Evolutionary conservation across 2,888 invertebrate genomes (phyloP).

Genomic region (Pristionchus fissidentatus): DNA sequence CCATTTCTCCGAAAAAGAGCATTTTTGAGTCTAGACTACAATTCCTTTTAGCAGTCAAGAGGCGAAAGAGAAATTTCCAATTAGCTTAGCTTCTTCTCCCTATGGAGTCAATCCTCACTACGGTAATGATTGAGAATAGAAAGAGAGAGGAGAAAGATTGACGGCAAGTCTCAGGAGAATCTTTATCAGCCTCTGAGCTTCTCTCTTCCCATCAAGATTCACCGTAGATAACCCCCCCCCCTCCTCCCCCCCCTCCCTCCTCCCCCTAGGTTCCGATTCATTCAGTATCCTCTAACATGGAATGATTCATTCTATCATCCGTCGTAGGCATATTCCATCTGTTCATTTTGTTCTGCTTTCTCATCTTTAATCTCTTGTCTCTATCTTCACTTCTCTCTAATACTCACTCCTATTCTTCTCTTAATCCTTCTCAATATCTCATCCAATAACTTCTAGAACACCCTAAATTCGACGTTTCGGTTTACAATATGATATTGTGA

Average conservation of each 20-base stretch:
- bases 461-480: too few species aligned
- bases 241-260: not conserved
- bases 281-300: not conserved
- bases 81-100: not conserved
- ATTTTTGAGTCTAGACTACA: too few species aligned
- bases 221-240: not conserved
- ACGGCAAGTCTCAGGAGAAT: not conserved
- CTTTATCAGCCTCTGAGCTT: not conserved
- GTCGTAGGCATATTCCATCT: not conserved
- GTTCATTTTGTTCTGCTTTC: not conserved
- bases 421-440: not conserved
- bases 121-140: constrained; percentile 4
- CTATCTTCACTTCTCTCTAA: not conserved
- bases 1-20: too few species aligned
- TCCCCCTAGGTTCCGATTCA: not conserved
- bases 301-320: not conserved
- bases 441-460: not conserved
- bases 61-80: not conserved
- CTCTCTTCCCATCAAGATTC: not conserved
- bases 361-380: not conserved
- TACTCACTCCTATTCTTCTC: not conserved
- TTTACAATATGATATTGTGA: too few species aligned
- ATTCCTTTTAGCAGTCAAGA: not conserved
- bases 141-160: constrained; percentile 4
- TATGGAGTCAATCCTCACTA: not conserved